Conservation (phyloP, 2,888 invertebrate species). For the Apotomis turbidana region DNA sequence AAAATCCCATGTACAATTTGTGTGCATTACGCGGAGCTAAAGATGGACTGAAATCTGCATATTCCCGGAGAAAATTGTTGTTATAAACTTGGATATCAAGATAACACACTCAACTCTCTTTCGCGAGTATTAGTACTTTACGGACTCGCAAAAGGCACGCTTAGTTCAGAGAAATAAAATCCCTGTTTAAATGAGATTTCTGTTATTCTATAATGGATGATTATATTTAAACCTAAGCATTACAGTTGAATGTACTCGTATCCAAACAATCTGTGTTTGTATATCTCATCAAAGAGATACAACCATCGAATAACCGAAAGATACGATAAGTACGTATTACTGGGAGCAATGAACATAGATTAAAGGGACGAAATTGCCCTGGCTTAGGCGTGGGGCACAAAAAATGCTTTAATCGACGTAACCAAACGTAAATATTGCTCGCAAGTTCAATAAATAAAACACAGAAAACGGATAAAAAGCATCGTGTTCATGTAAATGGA, state of each 20-base stretch:
- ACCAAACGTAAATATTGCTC: conserved; percentile 32
- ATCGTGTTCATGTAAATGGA: conserved; percentile 57
- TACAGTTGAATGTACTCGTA: background rate
- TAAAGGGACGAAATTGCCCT: conserved; percentile 27
- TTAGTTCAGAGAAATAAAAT: background rate
- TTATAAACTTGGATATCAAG: conserved; percentile 27
- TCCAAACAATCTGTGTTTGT: background rate
- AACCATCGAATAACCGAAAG: conserved; percentile 11
- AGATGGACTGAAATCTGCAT: conserved; percentile 31
- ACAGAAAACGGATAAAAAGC: conserved; percentile 48
- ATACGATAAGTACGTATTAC: conserved; percentile 20
- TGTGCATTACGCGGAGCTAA: conserved; percentile 23
- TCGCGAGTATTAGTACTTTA: background rate
- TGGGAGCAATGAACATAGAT: conserved; percentile 33
- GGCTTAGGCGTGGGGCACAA: conserved; percentile 16
- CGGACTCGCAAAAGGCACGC: background rate
- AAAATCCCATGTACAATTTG: conserved; percentile 30
- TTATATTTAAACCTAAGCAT: background rate
- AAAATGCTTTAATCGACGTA: conserved; percentile 32
- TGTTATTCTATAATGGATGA: background rate
- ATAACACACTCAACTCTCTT: conserved; percentile 12
- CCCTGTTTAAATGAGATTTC: background rate
- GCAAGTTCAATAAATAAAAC: conserved; percentile 39
- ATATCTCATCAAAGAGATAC: conserved; percentile 17
- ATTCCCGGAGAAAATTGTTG: conserved; percentile 13